Percentiles rank a stretch among this genome's conserved stretches.
These are phyloP conservation scores for Trachymyrmex cornetzi DNA, from an alignment of 1,140 invertebrate species.

Conservation along the genomic window DNA sequence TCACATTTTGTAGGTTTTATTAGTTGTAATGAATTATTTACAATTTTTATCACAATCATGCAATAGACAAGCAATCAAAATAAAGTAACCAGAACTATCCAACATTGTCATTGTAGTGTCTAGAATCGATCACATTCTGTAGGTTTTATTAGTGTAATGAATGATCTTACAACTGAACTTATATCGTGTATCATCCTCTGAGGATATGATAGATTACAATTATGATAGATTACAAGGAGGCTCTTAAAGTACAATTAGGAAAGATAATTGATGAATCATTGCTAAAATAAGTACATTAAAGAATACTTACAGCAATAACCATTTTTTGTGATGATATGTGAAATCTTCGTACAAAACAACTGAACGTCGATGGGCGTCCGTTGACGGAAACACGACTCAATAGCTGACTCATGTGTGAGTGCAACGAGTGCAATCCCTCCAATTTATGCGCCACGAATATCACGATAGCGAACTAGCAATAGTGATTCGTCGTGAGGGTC, in stretches of 20 bases:
- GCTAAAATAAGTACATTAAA: neutral
- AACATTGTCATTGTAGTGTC: neutral
- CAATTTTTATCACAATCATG: neutral
- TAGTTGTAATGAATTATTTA: neutral
- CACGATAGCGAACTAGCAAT: neutral
- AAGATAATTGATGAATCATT: neutral
- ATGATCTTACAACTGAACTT: neutral
- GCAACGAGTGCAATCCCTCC: neutral
- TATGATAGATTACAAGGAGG: neutral
- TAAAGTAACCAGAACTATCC: neutral
- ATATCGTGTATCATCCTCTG: neutral
- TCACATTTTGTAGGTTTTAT: neutral
- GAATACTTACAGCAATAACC: slow-evolving; percentile 83
- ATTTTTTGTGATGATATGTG: slow-evolving; percentile 81
- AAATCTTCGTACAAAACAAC: slow-evolving; percentile 76
- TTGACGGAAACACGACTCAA: slow-evolving; percentile 66
- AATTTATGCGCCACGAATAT: neutral
- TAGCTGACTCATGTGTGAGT: slow-evolving; percentile 72
- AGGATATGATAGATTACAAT: neutral
- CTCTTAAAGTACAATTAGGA: neutral
- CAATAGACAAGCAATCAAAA: neutral
- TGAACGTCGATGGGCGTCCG: slow-evolving; percentile 63
- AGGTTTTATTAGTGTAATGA: neutral
- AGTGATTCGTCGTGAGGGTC: no score
- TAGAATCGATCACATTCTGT: neutral